Percentiles rank a stretch among this genome's conserved stretches.
These are phyloP conservation scores for Elachura formosa DNA, from an alignment of 2,113 vertebrate species.

Conservation along the genomic window DNA sequence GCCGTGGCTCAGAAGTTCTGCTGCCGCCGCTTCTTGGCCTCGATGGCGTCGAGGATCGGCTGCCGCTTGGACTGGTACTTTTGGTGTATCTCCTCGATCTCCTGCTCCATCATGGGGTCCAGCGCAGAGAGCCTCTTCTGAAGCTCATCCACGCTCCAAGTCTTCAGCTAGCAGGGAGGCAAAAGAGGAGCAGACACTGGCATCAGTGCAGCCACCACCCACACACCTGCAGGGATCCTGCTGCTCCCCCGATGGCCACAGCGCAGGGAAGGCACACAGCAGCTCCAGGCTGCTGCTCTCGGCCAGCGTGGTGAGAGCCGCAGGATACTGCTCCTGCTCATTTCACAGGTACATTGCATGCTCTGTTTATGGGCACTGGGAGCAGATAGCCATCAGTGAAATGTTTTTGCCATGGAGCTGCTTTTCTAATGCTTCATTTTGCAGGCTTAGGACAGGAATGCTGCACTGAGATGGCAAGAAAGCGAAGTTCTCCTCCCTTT, in stretches of 20 bases:
- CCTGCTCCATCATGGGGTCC: constrained; percentile 96
- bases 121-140: constrained; percentile 81
- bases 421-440: neutral
- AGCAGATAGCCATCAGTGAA: neutral
- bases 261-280: rapidly evolving
- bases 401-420: neutral
- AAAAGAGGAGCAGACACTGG: neutral
- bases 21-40: constrained; percentile 90
- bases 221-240: neutral
- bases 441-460: neutral
- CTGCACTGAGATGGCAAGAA: neutral
- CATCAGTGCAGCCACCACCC: neutral
- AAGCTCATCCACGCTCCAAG: constrained; percentile 88
- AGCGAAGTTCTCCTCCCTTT: neutral
- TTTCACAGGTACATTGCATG: neutral
- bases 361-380: neutral
- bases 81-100: constrained; percentile 93
- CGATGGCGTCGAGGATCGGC: constrained; percentile 92
- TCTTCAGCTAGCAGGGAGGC: constrained; percentile 74
- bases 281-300: neutral
- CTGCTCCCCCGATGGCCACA: neutral
- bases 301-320: rapidly evolving
- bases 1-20: constrained; percentile 80
- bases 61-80: constrained; percentile 91
- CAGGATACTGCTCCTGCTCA: neutral